These are phyloP conservation scores for Psittacus erithacus DNA, from an alignment of 2,113 vertebrate genomes.

Conservation along the genomic window DNA sequence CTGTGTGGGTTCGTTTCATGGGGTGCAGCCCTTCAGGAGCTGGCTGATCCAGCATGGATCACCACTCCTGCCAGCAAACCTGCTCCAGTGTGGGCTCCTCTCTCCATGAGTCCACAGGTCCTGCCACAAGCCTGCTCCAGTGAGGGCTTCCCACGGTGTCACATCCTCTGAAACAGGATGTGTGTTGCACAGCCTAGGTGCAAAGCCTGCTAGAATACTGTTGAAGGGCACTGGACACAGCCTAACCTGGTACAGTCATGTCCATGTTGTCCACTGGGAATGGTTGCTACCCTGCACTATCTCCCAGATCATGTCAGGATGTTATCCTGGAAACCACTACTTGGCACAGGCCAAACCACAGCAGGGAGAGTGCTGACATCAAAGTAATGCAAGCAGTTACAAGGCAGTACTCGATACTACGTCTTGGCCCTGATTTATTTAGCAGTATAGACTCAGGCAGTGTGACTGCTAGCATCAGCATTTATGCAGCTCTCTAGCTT, in stretches of 20 bases:
- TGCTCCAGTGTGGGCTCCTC: background rate
- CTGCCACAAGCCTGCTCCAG: background rate
- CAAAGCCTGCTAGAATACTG: background rate
- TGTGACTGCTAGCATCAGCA: slow-evolving; percentile 1
- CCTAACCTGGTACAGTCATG: rapidly evolving
- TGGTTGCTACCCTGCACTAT: background rate
- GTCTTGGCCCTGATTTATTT: slow-evolving; percentile 32
- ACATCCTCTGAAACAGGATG: background rate
- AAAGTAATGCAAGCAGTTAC: background rate
- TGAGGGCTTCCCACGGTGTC: background rate
- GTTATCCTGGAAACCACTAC: background rate
- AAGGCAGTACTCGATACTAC: background rate
- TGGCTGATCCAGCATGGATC: background rate
- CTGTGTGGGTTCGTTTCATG: background rate
- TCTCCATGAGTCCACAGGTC: background rate
- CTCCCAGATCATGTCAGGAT: background rate
- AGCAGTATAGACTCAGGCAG: background rate
- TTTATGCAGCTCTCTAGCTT: background rate
- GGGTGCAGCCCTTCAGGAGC: background rate
- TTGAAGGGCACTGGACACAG: background rate
- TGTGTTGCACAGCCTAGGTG: background rate
- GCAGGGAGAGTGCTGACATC: background rate
- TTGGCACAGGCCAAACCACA: background rate
- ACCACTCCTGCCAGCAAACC: background rate
- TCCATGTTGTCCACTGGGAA: background rate